Conservation (phyloP, 2,113 vertebrate species). For the Neoarius graeffei region DNA sequence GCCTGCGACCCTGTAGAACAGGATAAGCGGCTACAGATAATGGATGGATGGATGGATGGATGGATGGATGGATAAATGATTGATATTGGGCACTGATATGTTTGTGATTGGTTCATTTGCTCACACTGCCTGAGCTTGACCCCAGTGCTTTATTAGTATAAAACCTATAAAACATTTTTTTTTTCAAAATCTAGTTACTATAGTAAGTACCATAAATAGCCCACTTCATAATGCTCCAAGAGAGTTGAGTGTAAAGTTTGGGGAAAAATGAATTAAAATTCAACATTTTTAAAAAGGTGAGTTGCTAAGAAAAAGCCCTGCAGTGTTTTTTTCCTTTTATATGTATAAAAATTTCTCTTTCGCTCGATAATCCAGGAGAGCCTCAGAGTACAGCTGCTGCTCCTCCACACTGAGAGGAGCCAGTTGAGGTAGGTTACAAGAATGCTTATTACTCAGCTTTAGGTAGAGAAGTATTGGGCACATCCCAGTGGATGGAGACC, state of each 20-base stretch:
- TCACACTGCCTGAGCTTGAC: background rate
- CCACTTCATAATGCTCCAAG: background rate
- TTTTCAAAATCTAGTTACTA: background rate
- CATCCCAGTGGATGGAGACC: background rate
- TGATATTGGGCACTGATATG: background rate
- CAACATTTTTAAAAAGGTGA: background rate
- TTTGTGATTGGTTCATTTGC: background rate
- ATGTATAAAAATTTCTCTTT: background rate
- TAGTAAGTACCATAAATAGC: background rate
- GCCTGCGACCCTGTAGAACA: too few species aligned
- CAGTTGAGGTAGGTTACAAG: too few species aligned
- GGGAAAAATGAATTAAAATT: background rate
- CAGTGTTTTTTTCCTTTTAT: background rate
- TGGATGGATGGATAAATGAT: background rate
- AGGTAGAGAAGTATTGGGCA: background rate
- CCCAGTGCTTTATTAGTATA: conserved; percentile 13
- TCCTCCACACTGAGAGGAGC: background rate
- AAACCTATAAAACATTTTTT: background rate
- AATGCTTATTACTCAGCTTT: background rate
- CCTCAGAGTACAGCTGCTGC: background rate
- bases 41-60: too few species aligned
- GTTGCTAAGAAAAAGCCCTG: background rate
- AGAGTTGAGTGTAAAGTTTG: background rate
- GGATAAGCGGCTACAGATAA: too few species aligned
- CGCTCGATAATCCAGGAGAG: background rate